Percentiles rank a stretch among this genome's conserved stretches.
Conservation (phyloP, 2,797 vertebrate genomes). For the Sarcophilus harrisii region DNA sequence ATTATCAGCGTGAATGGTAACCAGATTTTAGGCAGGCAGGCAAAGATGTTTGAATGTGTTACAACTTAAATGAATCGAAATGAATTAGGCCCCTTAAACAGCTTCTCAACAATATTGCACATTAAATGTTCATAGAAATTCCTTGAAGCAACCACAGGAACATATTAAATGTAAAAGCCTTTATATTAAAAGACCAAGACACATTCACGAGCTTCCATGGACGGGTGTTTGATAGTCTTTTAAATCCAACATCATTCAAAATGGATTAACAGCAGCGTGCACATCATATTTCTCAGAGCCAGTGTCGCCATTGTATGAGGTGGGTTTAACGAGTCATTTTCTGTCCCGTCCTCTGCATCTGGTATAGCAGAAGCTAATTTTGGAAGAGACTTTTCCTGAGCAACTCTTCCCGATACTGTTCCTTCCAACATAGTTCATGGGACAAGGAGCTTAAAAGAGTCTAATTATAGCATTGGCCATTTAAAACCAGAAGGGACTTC, state of each 20-base stretch:
- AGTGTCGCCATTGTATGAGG: neutral
- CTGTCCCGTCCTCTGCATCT: neutral
- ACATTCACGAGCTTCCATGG: neutral
- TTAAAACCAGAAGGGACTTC: neutral
- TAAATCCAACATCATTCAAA: neutral
- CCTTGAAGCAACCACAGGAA: slow-evolving; percentile 43
- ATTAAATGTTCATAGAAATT: slow-evolving; percentile 46
- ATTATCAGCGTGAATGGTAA: slow-evolving; percentile 9
- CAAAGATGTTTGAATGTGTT: slow-evolving; percentile 48
- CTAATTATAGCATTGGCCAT: neutral
- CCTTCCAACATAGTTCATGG: neutral
- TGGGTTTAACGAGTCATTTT: neutral
- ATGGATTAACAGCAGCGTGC: accelerated
- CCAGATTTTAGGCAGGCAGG: neutral
- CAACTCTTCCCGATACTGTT: neutral
- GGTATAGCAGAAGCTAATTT: neutral
- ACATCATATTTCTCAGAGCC: neutral
- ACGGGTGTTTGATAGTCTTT: slow-evolving; percentile 31
- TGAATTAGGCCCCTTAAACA: slow-evolving; percentile 53
- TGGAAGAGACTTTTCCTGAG: neutral
- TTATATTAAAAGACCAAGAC: slow-evolving; percentile 25
- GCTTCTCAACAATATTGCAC: slow-evolving; percentile 28
- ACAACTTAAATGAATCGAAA: slow-evolving; percentile 39
- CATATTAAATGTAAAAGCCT: slow-evolving; percentile 34
- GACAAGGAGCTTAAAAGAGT: neutral